Evolutionary conservation across 2,113 vertebrate species (phyloP).

Genomic region (Orcinus orca): DNA sequence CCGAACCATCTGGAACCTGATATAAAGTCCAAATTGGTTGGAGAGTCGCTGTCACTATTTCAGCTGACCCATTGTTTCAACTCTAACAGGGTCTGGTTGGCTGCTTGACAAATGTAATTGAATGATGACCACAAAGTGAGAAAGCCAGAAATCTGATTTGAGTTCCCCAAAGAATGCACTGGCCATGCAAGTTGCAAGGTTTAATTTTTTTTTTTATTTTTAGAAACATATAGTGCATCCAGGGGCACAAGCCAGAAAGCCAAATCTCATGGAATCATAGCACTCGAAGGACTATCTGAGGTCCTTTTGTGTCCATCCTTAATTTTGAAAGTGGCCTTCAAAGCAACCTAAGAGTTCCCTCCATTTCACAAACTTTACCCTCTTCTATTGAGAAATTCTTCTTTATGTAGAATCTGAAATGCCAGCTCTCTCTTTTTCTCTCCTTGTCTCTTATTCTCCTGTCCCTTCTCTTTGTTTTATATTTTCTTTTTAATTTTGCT

Average conservation of each 20-base stretch:
- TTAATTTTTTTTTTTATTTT: constrained; percentile 6
- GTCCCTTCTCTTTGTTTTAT: background rate
- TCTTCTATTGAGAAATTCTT: background rate
- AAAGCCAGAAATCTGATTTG: background rate
- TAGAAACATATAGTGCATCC: background rate
- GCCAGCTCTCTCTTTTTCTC: background rate
- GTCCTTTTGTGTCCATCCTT: background rate
- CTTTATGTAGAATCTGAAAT: background rate
- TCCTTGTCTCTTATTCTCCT: background rate
- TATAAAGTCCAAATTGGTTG: background rate
- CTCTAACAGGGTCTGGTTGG: background rate
- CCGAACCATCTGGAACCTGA: background rate
- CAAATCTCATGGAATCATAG: background rate
- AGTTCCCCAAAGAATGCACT: background rate
- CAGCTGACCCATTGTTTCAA: background rate
- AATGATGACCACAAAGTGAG: background rate
- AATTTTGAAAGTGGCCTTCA: background rate
- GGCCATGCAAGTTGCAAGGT: background rate
- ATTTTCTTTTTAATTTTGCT: background rate
- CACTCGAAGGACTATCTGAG: background rate
- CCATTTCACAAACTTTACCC: background rate
- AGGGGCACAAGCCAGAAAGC: background rate
- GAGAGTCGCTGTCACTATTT: background rate
- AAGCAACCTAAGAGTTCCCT: background rate
- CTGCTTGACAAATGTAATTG: background rate